Base-by-base conservation (phyloP, 92 coral and sea anemone species). In the Parazoanthus atlanticus region DNA sequence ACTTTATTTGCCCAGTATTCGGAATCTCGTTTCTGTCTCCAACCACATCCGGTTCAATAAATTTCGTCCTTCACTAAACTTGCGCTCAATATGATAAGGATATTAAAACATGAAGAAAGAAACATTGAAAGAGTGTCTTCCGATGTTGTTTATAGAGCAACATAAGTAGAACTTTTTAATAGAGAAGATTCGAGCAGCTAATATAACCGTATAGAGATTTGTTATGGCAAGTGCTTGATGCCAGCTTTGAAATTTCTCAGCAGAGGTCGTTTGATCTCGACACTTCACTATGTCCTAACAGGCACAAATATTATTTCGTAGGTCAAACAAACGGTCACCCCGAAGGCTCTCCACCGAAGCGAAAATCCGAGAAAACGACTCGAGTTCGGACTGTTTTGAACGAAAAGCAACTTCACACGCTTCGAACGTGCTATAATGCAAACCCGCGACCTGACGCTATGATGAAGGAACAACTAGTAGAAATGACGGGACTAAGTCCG, bases 361-460 rank as follows among this genome's bases (percentile, higher is more conserved):
- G 93, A 74, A 92, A 92, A 85, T 85, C 95, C 10, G 97, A 94
- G 72, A 90, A 93, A 65, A 93, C 95, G 9, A 97, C 99, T 17
- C 93, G 99, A 33, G 95, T 97, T 81, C 94, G 99, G 75, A 97
- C 99, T 8, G 99, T 97, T 33, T 88, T 97, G 67, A 97, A 97
- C 84, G 99, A 97, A 74, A 97, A 97, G 85, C 99, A 97, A 86
- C 91, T 97, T 40, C 99, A 97, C 81, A 97, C 99, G 12, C 89
- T 97, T 56, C 91, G 99, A 74, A 95, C 99, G 17, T 97, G 99
- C 64, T 97, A 97, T 73, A 95, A 94, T 64, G 98, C 99, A 29
- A 97, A 97, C 74, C 99, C 99, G 17, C 93, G 99, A n/a, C 99
- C 99, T 3, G 99, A 97, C 84, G 99, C 99, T 10, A 97, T 97